Conservation (phyloP, 2,888 invertebrate species). For the Aproaerema taeniolella region DNA sequence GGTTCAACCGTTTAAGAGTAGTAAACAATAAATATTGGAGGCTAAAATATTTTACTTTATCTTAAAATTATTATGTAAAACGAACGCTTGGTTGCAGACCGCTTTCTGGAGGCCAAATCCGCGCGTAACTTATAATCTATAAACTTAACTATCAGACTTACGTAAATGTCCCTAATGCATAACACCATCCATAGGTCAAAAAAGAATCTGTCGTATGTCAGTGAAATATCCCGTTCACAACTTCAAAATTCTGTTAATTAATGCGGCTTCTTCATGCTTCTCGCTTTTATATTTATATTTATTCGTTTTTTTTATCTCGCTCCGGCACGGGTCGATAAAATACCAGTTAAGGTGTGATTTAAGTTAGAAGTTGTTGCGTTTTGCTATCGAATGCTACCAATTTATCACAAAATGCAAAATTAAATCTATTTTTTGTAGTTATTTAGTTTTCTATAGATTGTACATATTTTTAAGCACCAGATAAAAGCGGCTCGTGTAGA, state of each 20-base stretch:
- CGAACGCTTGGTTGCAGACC: background rate
- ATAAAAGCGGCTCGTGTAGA: no score
- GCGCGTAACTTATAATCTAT: background rate
- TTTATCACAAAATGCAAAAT: background rate
- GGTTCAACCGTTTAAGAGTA: background rate
- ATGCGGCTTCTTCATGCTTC: slow-evolving; percentile 64
- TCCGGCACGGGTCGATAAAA: slow-evolving; percentile 67
- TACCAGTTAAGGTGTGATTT: slow-evolving; percentile 33
- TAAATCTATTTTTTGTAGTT: background rate
- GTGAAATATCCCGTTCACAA: slow-evolving; percentile 48
- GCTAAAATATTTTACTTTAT: background rate
- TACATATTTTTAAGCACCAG: background rate
- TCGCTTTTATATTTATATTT: slow-evolving; percentile 66
- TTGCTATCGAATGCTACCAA: background rate
- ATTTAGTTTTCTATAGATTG: background rate
- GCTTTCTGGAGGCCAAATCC: no score
- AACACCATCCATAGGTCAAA: slow-evolving; percentile 32
- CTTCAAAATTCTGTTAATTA: slow-evolving; percentile 69
- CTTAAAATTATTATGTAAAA: background rate
- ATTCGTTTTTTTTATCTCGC: slow-evolving; percentile 56
- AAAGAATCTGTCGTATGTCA: slow-evolving; percentile 60
- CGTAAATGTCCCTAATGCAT: slow-evolving; percentile 17
- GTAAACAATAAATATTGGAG: background rate
- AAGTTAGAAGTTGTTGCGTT: background rate
- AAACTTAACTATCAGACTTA: background rate